Evolutionary conservation across 2,113 vertebrate genomes (phyloP).

Genomic region (Malurus alboscapulatus): DNA sequence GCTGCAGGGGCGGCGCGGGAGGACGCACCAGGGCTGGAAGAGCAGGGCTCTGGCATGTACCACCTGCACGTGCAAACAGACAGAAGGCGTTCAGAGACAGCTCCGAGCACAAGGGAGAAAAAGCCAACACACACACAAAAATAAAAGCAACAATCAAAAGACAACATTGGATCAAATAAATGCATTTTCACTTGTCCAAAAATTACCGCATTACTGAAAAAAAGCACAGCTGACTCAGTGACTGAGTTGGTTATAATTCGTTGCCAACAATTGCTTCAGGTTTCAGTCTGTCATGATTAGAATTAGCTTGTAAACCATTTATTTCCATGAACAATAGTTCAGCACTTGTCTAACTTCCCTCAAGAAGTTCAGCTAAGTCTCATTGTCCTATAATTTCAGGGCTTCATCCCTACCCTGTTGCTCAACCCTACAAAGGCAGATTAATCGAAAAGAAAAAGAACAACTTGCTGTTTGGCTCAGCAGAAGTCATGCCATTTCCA

Average conservation of each 20-base stretch:
- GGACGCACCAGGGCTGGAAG: constrained; percentile 90
- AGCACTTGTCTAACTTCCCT: neutral
- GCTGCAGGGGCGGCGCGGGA: constrained; percentile 83
- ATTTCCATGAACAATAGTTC: neutral
- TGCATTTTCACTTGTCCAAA: neutral
- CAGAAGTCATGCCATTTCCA: neutral
- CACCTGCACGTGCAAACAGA: constrained; percentile 76
- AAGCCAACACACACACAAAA: neutral
- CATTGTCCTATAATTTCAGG: neutral
- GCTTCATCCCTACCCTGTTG: neutral
- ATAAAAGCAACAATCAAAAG: neutral
- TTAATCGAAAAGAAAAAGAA: neutral
- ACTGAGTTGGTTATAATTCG: neutral
- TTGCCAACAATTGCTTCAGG: neutral
- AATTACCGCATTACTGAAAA: neutral
- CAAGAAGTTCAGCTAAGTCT: neutral
- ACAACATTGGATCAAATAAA: neutral
- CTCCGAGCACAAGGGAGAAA: accelerated
- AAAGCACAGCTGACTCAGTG: neutral
- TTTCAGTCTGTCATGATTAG: neutral
- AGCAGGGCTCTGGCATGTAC: constrained; percentile 91
- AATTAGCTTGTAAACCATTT: neutral
- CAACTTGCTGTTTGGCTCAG: neutral
- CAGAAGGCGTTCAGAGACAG: constrained; percentile 24
- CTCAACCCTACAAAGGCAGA: neutral